A percentile compares a stretch with the other conserved stretches of the same genome.
phyloP scores from a whole-genome alignment of 2,113 vertebrate genomes.

The Colossoma macropomum region DNA sequence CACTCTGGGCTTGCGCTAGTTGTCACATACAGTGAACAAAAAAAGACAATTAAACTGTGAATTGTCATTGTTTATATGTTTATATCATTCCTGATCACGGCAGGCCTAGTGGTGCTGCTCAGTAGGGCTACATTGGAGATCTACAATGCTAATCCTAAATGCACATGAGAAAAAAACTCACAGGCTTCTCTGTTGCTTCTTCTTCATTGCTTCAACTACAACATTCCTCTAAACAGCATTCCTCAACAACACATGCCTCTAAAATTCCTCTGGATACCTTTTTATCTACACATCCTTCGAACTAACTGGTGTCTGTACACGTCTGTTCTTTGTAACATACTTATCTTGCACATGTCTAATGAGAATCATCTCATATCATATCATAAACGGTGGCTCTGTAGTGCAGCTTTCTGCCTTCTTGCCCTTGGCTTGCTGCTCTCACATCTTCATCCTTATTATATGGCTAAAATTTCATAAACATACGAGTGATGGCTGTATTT shows the following conservation, averaged over 20 bases:
- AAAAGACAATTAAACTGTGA: too few species aligned
- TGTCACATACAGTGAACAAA: too few species aligned
- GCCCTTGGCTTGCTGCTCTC: neutral
- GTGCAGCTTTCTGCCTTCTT: neutral
- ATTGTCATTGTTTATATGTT: too few species aligned
- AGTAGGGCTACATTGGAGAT: too few species aligned
- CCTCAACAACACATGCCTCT: neutral
- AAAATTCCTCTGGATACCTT: neutral
- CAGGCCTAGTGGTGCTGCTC: too few species aligned
- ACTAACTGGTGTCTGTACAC: neutral
- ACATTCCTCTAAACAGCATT: too few species aligned
- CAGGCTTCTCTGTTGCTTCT: too few species aligned
- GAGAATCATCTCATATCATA: neutral
- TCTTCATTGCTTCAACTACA: too few species aligned
- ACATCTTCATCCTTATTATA: neutral
- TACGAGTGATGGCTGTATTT: neutral
- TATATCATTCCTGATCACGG: too few species aligned
- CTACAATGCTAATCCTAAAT: too few species aligned
- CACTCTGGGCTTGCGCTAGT: too few species aligned
- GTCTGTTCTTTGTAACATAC: neutral
- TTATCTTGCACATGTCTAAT: neutral
- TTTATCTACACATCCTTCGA: neutral
- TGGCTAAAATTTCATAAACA: constrained; percentile 1
- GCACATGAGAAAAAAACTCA: too few species aligned
- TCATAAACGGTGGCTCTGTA: neutral